Base-by-base conservation (phyloP, 2,888 invertebrate genomes). In the Cylindroiulus punctatus region DNA sequence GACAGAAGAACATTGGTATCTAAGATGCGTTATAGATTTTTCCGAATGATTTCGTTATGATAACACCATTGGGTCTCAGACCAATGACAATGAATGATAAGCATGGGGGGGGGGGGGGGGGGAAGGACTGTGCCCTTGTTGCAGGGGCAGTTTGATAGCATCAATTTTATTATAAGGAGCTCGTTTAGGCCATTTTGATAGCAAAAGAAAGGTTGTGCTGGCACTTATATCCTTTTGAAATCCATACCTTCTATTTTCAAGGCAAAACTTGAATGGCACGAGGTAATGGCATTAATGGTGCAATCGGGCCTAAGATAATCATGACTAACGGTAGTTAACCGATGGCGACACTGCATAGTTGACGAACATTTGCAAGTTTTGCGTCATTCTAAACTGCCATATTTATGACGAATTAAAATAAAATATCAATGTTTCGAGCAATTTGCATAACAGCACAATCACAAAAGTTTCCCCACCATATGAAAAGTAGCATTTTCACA, bases 361-460 rank as follows among this genome's bases (percentile, higher is more conserved):
- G 36, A 36, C 57, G 52, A n/a, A 5, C n/a, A 57, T 57, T 57
- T 57, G n/a, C n/a, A 57, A 57, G n/a, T n/a, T 57, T 57, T 57
- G n/a, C 57, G 52, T 8, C n/a, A n/a, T 8, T 57, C n/a, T 57
- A 57, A 57, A 57, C n/a, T 57, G 57, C n/a, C 57, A 57, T 57
- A 57, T n/a, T 57, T 57, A 57, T 57, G 57, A 19, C 57, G 57
- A 57, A 57, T 57, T 57, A 57, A 57, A 57, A 19, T 57, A n/a
- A 57, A 57, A 57, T 57, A 57, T 57, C n/a, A 57, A n/a, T 57
- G 19, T 57, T 57, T n/a, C 57, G n/a, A n/a, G n/a, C 7, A 19
- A 57, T 57, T 57, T 57, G n/a, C 57, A 57, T n/a, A 57, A 47
- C 47, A 47, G 22, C 57, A n/a, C n/a, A n/a, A 57, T 57, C 57